Evolutionary conservation across 2,797 vertebrate genomes (phyloP).

Genomic region (Pangasius krempfi): DNA sequence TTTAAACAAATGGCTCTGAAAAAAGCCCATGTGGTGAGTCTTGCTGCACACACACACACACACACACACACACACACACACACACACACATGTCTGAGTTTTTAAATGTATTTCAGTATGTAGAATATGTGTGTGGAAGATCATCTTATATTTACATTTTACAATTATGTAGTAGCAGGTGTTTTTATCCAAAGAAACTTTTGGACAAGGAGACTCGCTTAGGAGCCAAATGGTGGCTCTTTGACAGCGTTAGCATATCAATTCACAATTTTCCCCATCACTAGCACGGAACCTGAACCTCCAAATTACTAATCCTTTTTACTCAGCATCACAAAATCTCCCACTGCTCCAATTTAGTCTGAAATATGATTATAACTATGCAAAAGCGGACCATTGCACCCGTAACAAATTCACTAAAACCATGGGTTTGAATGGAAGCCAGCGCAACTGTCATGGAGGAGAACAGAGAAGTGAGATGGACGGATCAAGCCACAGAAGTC

Average conservation of each 20-base stretch:
- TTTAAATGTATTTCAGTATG: neutral
- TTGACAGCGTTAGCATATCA: neutral
- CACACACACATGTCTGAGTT: neutral
- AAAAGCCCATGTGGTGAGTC: neutral
- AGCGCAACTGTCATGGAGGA: constrained; percentile 14
- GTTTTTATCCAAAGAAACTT: neutral
- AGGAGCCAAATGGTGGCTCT: neutral
- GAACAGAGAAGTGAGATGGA: constrained; percentile 57
- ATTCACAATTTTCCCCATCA: neutral
- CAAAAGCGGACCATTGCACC: constrained; percentile 52
- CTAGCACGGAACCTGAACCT: neutral
- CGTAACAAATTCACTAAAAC: constrained; percentile 60
- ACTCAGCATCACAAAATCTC: neutral
- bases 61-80: neutral
- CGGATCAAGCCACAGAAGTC: constrained; percentile 57
- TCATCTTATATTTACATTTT: neutral
- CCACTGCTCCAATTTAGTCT: neutral
- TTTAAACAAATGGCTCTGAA: neutral
- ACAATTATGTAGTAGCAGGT: neutral
- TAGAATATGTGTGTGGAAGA: neutral
- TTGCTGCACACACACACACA: neutral
- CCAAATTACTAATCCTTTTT: neutral
- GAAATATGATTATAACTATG: constrained; percentile 23
- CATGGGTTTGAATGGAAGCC: constrained; percentile 52
- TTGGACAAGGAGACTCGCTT: neutral